Evolutionary conservation across 2,888 invertebrate genomes (phyloP).

Genomic region (Candidula unifasciata): DNA sequence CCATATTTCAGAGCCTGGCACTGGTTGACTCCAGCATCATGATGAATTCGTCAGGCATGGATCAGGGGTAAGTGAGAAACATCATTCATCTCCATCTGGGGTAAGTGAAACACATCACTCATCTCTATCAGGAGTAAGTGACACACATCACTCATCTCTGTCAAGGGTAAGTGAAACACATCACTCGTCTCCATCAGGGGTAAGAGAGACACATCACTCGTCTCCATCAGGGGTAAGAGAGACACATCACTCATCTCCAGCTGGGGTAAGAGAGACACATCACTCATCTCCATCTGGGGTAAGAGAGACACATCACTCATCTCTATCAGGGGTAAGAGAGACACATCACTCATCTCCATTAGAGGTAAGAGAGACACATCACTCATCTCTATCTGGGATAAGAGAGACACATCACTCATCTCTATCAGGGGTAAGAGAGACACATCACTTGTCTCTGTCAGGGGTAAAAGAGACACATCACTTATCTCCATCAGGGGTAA

Average conservation of each 20-base stretch:
- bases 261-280: neutral
- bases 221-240: too few relatives aligned
- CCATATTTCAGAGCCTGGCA: slow-evolving; percentile 87
- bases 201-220: neutral
- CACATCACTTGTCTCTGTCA: too few relatives aligned
- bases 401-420: neutral
- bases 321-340: neutral
- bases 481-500: too few relatives aligned
- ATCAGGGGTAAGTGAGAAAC: slow-evolving; percentile 59
- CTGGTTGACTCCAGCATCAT: slow-evolving; percentile 96
- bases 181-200: neutral
- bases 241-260: neutral
- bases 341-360: neutral
- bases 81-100: neutral
- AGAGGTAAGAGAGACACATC: neutral
- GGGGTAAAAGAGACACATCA: too few relatives aligned
- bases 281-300: neutral
- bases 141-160: neutral
- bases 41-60: slow-evolving; percentile 80
- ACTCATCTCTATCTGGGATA: too few relatives aligned
- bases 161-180: neutral
- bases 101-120: neutral
- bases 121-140: too few relatives aligned
- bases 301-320: neutral
- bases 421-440: too few relatives aligned